A percentile compares a stretch with the other conserved stretches of the same genome.
Conservation (phyloP, 2,797 vertebrate genomes). For the Percopsis omiscomaycus region DNA sequence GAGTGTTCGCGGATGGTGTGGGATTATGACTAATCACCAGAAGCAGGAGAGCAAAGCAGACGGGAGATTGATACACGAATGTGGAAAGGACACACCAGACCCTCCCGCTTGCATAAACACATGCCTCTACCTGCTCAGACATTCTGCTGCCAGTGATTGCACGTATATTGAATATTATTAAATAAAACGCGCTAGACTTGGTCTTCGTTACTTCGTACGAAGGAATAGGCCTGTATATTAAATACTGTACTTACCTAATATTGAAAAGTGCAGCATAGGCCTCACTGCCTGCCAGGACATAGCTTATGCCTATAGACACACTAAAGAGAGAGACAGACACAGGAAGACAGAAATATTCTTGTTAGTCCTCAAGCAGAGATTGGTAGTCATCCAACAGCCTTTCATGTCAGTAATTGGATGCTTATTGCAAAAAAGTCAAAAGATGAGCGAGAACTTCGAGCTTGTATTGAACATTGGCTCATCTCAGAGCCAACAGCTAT, state of each 20-base stretch:
- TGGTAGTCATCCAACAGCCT: slow-evolving; percentile 14
- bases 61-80: too few species aligned
- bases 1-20: too few species aligned
- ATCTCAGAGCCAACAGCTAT: slow-evolving; percentile 5
- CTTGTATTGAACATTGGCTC: slow-evolving; percentile 21
- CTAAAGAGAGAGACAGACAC: slow-evolving; percentile 47
- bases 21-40: too few species aligned
- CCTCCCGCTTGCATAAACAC: too few species aligned
- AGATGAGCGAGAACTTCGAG: slow-evolving; percentile 9
- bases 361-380: slow-evolving; percentile 11
- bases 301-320: slow-evolving; percentile 76
- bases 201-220: too few species aligned
- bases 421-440: slow-evolving; percentile 16
- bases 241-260: slow-evolving; percentile 62
- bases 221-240: too few species aligned
- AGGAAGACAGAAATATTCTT: background rate
- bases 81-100: too few species aligned
- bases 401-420: slow-evolving; percentile 9
- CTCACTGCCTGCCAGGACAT: slow-evolving; percentile 75
- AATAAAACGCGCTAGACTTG: too few species aligned
- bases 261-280: slow-evolving; percentile 71
- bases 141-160: too few species aligned
- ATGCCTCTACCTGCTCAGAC: too few species aligned
- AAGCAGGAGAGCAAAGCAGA: too few species aligned
- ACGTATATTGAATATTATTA: too few species aligned